Conservation (phyloP, 1,140 invertebrate species). For the Diploscapter pachys region DNA sequence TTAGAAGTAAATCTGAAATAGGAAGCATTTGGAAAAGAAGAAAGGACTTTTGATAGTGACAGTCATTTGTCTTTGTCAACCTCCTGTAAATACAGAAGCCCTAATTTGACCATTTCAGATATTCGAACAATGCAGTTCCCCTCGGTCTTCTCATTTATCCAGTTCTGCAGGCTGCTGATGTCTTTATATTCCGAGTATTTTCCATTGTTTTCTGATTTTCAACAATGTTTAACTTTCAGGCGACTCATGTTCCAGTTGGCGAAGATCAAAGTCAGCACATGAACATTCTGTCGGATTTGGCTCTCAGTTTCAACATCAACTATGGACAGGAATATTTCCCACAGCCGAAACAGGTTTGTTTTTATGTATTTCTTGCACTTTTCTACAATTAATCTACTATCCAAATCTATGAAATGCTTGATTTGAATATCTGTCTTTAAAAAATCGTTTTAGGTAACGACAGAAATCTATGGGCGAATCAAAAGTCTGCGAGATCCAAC, state of each 20-base stretch:
- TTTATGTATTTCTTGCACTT: conserved; percentile 51
- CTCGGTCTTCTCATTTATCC: conserved; percentile 86
- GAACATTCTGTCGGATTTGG: conserved; percentile 79
- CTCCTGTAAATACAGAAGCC: no score
- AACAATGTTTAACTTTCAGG: conserved; percentile 4
- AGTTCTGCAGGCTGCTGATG: conserved; percentile 88
- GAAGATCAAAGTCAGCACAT: conserved; percentile 90
- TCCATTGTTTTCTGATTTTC: background rate
- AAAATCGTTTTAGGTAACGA: conserved; percentile 3
- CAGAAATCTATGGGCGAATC: conserved; percentile 62
- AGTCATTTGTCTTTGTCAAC: no score
- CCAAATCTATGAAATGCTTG: background rate
- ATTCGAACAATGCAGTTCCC: conserved; percentile 71
- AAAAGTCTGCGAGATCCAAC: conserved; percentile 76
- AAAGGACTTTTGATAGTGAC: no score
- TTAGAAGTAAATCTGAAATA: no score
- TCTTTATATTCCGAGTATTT: conserved; percentile 79
- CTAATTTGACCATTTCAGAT: conserved; percentile 32
- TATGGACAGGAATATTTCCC: conserved; percentile 71
- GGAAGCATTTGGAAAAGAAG: no score
- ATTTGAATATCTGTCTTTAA: conserved; percentile 6
- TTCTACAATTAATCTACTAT: no score
- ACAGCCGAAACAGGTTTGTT: conserved; percentile 63
- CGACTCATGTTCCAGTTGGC: conserved; percentile 86
- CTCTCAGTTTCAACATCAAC: conserved; percentile 74